phyloP scores from a whole-genome alignment of 2,797 vertebrate genomes.

The Leptoclinus maculatus region DNA sequence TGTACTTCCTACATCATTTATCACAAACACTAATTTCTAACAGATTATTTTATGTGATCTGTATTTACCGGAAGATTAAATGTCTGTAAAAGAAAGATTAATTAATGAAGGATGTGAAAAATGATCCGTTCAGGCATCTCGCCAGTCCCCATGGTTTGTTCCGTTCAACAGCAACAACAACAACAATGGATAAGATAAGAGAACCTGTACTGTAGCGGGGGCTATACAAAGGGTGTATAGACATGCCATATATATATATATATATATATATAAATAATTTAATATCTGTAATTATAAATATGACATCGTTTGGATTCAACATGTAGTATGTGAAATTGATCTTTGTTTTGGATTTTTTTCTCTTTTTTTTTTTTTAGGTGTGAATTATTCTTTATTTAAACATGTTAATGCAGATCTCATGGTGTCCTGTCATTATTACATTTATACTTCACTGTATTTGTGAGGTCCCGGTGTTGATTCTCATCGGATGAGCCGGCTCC shows the following conservation, averaged over 20 bases:
- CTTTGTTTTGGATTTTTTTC: slow-evolving; percentile 56
- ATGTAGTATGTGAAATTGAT: slow-evolving; percentile 76
- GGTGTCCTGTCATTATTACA: slow-evolving; percentile 70
- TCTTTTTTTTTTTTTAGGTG: slow-evolving; percentile 70
- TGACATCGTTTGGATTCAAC: slow-evolving; percentile 75
- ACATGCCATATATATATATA: slow-evolving; percentile 61
- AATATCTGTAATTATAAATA: slow-evolving; percentile 80
- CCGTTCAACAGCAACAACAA: background rate
- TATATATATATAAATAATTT: slow-evolving; percentile 74
- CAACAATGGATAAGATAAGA: slow-evolving; percentile 3
- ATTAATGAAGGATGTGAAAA: slow-evolving; percentile 23
- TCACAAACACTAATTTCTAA: slow-evolving; percentile 49
- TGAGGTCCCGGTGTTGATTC: background rate
- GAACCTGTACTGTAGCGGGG: slow-evolving; percentile 39
- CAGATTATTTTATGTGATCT: slow-evolving; percentile 50
- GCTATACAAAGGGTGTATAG: slow-evolving; percentile 71
- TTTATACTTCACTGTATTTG: background rate
- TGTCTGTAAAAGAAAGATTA: slow-evolving; percentile 33
- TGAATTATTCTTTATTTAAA: slow-evolving; percentile 82
- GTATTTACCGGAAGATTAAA: slow-evolving; percentile 38
- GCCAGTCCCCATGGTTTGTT: slow-evolving; percentile 29
- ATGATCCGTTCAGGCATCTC: slow-evolving; percentile 31
- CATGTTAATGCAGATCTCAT: slow-evolving; percentile 61
- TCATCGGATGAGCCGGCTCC: background rate
- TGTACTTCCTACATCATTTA: slow-evolving; percentile 30